Conservation (phyloP, 2,797 vertebrate genomes). For the Geotrypetes seraphini region DNA sequence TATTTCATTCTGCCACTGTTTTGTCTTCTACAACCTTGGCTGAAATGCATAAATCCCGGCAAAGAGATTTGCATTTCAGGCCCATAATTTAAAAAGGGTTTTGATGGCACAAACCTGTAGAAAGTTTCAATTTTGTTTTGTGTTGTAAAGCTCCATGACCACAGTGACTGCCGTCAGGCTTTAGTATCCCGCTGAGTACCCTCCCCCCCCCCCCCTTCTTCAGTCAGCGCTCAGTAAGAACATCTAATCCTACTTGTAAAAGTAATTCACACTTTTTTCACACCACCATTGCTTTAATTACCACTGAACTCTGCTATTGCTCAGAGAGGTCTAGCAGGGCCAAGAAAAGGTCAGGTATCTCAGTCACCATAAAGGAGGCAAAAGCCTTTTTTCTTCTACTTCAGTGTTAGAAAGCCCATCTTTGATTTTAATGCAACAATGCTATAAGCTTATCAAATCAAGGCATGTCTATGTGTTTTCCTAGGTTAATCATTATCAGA, state of each 20-base stretch:
- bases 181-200: constrained; percentile 63
- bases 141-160: constrained; percentile 54
- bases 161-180: constrained; percentile 52
- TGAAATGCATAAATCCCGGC: too few species aligned
- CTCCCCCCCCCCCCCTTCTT: constrained; percentile 64
- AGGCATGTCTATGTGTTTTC: constrained; percentile 55
- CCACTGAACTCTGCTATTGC: constrained; percentile 65
- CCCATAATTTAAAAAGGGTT: constrained; percentile 50
- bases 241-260: constrained; percentile 61
- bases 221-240: constrained; percentile 59
- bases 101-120: constrained; percentile 59
- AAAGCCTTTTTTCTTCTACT: constrained; percentile 44
- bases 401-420: constrained; percentile 61
- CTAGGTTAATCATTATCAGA: constrained; percentile 78
- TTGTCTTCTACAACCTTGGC: too few species aligned
- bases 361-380: constrained; percentile 53
- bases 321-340: constrained; percentile 62
- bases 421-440: constrained; percentile 62
- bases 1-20: too few species aligned
- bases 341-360: constrained; percentile 48
- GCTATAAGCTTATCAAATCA: constrained; percentile 53
- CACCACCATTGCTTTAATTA: constrained; percentile 72
- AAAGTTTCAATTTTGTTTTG: constrained; percentile 64
- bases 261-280: constrained; percentile 73
- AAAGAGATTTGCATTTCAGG: constrained; percentile 38